A percentile compares a stretch with the other conserved stretches of the same genome.
phyloP scores from a whole-genome alignment of 2,113 vertebrate genomes.

The Crocuta crocuta region DNA sequence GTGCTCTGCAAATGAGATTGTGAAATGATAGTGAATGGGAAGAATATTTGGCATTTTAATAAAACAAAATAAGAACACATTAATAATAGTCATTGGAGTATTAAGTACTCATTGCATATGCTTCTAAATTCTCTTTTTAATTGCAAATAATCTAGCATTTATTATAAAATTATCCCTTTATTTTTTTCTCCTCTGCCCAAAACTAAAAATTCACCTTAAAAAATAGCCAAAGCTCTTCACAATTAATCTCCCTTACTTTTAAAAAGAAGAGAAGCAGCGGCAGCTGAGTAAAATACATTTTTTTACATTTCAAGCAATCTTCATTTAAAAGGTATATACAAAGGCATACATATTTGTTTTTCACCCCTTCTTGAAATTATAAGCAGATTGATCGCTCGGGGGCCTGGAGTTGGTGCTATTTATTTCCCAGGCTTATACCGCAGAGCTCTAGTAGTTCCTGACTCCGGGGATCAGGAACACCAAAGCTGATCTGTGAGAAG shows the following conservation, averaged over 20 bases:
- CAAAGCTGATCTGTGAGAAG: slow-evolving; percentile 47
- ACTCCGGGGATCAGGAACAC: not conserved
- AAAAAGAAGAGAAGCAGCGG: slow-evolving; percentile 10
- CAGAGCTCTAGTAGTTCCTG: not conserved
- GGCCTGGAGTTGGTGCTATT: not conserved
- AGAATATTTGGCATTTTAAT: not conserved
- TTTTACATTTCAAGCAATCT: not conserved
- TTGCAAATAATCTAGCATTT: slow-evolving; percentile 7
- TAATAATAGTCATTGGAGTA: not conserved
- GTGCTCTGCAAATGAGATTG: not conserved
- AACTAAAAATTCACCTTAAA: slow-evolving; percentile 25
- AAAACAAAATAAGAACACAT: slow-evolving; percentile 33
- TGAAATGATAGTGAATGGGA: not conserved
- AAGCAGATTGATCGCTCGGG: not conserved
- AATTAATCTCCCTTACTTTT: not conserved
- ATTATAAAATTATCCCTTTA: not conserved
- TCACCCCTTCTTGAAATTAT: not conserved
- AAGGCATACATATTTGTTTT: not conserved
- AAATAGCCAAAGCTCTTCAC: not conserved
- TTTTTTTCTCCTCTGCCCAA: not conserved
- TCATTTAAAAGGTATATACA: not conserved
- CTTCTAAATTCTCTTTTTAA: slow-evolving; percentile 53
- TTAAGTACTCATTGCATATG: not conserved
- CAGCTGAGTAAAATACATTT: not conserved
- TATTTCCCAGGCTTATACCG: not conserved